Conservation (phyloP, 2,797 vertebrate species). For the Lacerta viridis region DNA sequence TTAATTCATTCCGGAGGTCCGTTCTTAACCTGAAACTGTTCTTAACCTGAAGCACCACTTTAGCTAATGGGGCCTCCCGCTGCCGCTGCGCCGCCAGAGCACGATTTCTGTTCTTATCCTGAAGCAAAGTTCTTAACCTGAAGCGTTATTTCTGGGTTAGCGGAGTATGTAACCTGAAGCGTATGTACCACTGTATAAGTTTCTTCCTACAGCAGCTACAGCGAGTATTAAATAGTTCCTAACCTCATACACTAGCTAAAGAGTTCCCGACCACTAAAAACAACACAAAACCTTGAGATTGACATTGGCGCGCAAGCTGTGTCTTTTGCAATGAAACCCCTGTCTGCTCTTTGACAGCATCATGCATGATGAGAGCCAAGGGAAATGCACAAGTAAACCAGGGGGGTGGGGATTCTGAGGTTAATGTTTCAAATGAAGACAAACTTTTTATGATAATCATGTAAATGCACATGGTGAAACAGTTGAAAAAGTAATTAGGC, state of each 20-base stretch:
- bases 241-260: slow-evolving; percentile 11
- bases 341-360: slow-evolving; percentile 15
- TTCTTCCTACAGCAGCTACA: not conserved
- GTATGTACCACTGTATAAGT: not conserved
- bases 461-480: slow-evolving; percentile 63
- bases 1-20: no score
- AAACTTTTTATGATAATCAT: slow-evolving; percentile 53
- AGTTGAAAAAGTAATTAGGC: slow-evolving; percentile 57
- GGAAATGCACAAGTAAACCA: slow-evolving; percentile 54
- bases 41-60: no score
- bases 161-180: no score
- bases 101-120: no score
- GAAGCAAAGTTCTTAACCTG: no score
- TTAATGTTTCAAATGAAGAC: slow-evolving; percentile 67
- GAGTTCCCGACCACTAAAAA: not conserved
- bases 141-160: no score
- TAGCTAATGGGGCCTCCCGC: no score
- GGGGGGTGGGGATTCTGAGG: slow-evolving; percentile 55
- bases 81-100: no score
- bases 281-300: slow-evolving; percentile 36
- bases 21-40: no score
- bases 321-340: slow-evolving; percentile 50
- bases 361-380: slow-evolving; percentile 52
- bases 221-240: not conserved
- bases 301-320: slow-evolving; percentile 36